Percentiles rank a stretch among this genome's conserved stretches.
Evolutionary conservation across 2,113 vertebrate species (phyloP).

Genomic region (Raja brachyura): DNA sequence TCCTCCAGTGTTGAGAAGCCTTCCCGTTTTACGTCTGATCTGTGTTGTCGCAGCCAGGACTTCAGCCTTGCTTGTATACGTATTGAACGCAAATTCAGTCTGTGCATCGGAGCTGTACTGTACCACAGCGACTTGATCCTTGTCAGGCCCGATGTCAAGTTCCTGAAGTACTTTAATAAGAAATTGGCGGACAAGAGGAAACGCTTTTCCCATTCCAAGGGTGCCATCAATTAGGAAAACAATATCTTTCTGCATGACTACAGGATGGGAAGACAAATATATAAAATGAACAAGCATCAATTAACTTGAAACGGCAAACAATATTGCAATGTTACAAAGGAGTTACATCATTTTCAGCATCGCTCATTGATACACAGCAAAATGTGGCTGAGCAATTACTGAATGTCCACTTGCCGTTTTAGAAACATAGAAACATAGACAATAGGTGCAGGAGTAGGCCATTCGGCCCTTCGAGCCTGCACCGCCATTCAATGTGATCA

Average conservation of each 20-base stretch:
- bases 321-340: too few relatives aligned
- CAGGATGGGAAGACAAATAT: conserved; percentile 45
- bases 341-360: too few relatives aligned
- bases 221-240: conserved; percentile 66
- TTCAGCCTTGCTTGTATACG: conserved; percentile 47
- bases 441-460: too few relatives aligned
- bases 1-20: conserved; percentile 46
- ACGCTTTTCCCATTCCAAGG: conserved; percentile 54
- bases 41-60: conserved; percentile 45
- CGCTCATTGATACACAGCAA: too few relatives aligned
- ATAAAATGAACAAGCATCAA: background rate
- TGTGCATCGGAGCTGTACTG: conserved; percentile 70
- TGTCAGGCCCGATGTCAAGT: conserved; percentile 69
- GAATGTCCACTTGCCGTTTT: too few relatives aligned
- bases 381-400: too few relatives aligned
- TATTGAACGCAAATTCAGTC: conserved; percentile 53
- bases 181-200: conserved; percentile 56
- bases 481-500: too few relatives aligned
- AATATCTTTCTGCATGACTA: conserved; percentile 53
- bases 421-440: too few relatives aligned
- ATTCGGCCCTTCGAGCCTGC: too few relatives aligned
- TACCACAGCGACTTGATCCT: conserved; percentile 70
- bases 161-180: conserved; percentile 65
- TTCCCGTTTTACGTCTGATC: conserved; percentile 49
- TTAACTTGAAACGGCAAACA: too few relatives aligned